Percentiles rank a stretch among this genome's conserved stretches.
Conservation (phyloP, 1,140 invertebrate species). For the Pseudomyrmex flavicornis region DNA sequence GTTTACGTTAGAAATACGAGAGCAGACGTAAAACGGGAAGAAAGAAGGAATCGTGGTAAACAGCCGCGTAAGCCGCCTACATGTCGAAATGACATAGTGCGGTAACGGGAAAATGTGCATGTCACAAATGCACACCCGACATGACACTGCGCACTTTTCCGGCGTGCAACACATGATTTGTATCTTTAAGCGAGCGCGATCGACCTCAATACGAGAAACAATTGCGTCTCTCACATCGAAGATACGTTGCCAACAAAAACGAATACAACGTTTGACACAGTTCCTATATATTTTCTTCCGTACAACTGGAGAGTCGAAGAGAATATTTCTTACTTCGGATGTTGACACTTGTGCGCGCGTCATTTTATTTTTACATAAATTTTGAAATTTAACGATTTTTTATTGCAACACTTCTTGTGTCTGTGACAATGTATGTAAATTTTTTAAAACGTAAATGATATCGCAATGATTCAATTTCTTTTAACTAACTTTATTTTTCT, state of each 20-base stretch:
- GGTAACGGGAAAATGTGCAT: slow-evolving; percentile 3
- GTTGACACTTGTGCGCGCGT: no score
- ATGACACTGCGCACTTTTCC: neutral
- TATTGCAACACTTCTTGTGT: neutral
- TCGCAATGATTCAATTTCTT: slow-evolving; percentile 7
- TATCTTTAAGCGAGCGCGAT: slow-evolving; percentile 14
- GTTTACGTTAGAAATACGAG: slow-evolving; percentile 21
- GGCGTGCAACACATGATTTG: neutral
- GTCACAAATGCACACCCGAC: slow-evolving; percentile 18
- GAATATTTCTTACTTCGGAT: no score
- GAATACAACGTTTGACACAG: neutral
- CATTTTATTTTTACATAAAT: no score
- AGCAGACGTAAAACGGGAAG: neutral
- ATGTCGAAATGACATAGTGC: slow-evolving; percentile 3
- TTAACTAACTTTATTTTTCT: neutral
- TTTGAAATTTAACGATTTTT: no score
- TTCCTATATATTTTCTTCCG: neutral
- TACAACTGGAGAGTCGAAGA: no score
- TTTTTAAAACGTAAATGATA: neutral
- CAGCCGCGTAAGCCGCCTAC: slow-evolving; percentile 3
- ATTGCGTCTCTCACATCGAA: neutral
- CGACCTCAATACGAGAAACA: neutral
- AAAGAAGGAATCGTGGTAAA: slow-evolving; percentile 21
- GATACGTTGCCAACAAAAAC: slow-evolving; percentile 10
- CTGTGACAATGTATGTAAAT: neutral